Evolutionary conservation across 2,888 invertebrate species (phyloP).

Genomic region (Parasteatoda lunata): DNA sequence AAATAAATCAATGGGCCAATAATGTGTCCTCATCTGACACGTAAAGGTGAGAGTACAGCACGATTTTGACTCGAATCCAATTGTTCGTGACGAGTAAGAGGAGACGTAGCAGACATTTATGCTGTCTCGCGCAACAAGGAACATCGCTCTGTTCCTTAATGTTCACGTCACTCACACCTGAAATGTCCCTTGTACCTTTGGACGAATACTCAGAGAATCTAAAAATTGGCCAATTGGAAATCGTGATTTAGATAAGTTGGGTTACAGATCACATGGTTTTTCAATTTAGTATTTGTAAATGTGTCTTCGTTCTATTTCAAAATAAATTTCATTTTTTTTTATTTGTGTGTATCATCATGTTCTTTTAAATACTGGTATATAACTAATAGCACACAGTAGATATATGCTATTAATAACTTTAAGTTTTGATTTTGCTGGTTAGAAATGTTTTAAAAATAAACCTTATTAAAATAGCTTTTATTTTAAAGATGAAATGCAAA

Average conservation of each 20-base stretch:
- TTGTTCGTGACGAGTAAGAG: conserved; percentile 42
- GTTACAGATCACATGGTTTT: too few species aligned
- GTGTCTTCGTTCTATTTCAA: too few species aligned
- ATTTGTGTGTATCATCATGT: too few species aligned
- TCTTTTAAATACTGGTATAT: too few species aligned
- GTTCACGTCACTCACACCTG: conserved; percentile 53
- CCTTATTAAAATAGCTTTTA: too few species aligned
- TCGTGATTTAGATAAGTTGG: background rate
- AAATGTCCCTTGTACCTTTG: conserved; percentile 11
- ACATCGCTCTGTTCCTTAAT: conserved; percentile 55
- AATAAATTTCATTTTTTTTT: too few species aligned
- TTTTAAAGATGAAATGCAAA: too few species aligned
- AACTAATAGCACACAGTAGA: too few species aligned
- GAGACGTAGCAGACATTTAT: conserved; percentile 7
- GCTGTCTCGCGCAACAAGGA: conserved; percentile 55
- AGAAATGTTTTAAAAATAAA: too few species aligned
- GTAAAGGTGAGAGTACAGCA: conserved; percentile 1
- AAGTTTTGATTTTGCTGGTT: too few species aligned
- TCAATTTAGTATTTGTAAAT: too few species aligned
- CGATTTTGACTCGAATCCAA: conserved; percentile 42
- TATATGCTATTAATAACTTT: too few species aligned
- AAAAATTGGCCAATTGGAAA: conserved; percentile 5
- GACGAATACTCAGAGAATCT: background rate
- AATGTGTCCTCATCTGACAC: conserved; percentile 7
- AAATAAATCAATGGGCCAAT: conserved; percentile 34